phyloP scores from a whole-genome alignment of 2,797 vertebrate species.

The Sylvia borin region DNA sequence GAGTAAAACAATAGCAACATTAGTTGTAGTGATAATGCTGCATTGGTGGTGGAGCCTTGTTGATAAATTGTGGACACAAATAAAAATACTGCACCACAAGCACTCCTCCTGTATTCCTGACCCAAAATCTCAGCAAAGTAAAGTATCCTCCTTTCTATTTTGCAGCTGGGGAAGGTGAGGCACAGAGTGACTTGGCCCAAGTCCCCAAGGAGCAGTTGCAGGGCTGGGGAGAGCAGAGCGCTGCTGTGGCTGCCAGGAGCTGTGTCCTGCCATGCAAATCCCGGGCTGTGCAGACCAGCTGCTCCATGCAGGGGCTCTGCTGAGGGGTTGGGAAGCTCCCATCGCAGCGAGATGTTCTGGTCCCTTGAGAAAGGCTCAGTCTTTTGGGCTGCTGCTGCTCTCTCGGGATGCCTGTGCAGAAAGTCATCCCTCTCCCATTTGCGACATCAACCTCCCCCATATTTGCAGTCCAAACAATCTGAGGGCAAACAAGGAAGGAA shows the following conservation, averaged over 20 bases:
- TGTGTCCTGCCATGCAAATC: neutral
- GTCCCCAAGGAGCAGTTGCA: neutral
- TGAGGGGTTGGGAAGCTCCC: neutral
- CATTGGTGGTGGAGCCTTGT: neutral
- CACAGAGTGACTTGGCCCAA: neutral
- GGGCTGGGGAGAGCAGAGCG: neutral
- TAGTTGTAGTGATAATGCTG: neutral
- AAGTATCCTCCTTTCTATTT: neutral
- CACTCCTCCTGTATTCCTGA: neutral
- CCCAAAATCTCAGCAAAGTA: neutral
- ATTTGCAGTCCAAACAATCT: neutral
- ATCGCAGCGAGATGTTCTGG: rapidly evolving
- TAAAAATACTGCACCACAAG: neutral
- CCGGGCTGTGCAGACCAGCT: rapidly evolving
- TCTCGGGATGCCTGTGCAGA: neutral
- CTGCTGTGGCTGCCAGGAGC: rapidly evolving
- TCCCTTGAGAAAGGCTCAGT: neutral
- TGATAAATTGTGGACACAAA: neutral
- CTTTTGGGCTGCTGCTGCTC: neutral
- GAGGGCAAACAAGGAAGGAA: neutral
- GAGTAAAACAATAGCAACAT: neutral
- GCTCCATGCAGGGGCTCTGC: neutral
- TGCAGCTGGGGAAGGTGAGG: neutral
- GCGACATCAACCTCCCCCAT: rapidly evolving
- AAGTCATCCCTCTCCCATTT: neutral